phyloP scores from a whole-genome alignment of 2,888 invertebrate genomes.

The Drosophila mayaguana region DNA sequence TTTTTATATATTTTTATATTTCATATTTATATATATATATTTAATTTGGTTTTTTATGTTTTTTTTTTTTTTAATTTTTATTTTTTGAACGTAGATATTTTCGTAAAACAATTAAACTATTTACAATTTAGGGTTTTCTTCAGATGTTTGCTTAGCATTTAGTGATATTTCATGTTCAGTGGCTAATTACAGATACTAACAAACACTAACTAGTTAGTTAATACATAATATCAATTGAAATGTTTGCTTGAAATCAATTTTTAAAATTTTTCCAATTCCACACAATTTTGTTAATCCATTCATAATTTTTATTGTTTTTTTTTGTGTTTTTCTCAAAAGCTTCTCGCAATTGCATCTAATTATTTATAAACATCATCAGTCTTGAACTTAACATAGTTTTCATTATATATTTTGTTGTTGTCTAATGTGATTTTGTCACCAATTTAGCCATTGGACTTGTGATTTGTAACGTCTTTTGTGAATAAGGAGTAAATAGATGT shows the following conservation, averaged over 20 bases:
- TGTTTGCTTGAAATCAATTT: conserved; percentile 56
- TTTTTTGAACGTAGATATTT: conserved; percentile 14
- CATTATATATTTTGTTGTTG: conserved; percentile 14
- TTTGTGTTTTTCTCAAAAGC: conserved; percentile 7
- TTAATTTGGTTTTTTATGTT: not conserved
- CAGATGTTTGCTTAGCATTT: conserved; percentile 66
- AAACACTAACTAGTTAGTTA: conserved; percentile 46
- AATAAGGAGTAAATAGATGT: conserved; percentile 37
- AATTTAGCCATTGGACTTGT: conserved; percentile 30
- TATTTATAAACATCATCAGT: conserved; percentile 83
- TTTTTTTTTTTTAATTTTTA: not conserved
- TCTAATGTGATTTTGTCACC: conserved; percentile 14
- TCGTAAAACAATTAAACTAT: conserved; percentile 65
- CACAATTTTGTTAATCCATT: conserved; percentile 25
- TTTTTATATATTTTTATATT: conserved; percentile 1
- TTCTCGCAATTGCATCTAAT: conserved; percentile 63
- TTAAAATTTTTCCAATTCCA: conserved; percentile 49
- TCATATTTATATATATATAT: not conserved
- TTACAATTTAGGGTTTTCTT: conserved; percentile 36
- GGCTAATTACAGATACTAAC: conserved; percentile 47
- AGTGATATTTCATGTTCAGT: conserved; percentile 58
- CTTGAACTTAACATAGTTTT: conserved; percentile 80
- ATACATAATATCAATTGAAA: conserved; percentile 58
- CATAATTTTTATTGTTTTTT: conserved; percentile 6
- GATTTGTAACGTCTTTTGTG: conserved; percentile 61